Percentiles rank a stretch among this genome's conserved stretches.
Evolutionary conservation across 2,113 vertebrate genomes (phyloP).

Genomic region (Lepus europaeus): DNA sequence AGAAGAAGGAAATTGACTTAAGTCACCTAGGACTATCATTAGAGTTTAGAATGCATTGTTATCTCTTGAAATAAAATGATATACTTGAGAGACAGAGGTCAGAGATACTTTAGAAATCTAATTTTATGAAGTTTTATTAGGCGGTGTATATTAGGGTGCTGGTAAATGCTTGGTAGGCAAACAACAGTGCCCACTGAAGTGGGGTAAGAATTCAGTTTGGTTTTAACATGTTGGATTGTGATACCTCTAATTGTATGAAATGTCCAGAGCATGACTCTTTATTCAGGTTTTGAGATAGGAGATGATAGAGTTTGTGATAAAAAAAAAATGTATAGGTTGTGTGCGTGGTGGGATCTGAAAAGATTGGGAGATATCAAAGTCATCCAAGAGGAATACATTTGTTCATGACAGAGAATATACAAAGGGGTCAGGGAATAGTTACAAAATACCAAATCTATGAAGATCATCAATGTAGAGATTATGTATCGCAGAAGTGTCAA

Average conservation of each 20-base stretch:
- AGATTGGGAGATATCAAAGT: background rate
- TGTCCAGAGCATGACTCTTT: background rate
- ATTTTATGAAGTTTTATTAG: background rate
- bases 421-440: background rate
- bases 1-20: background rate
- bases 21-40: background rate
- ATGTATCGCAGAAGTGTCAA: accelerated
- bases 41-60: background rate
- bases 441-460: background rate
- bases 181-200: background rate
- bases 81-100: background rate
- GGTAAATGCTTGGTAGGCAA: background rate
- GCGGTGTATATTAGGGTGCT: accelerated
- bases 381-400: background rate
- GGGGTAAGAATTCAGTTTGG: background rate
- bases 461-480: background rate
- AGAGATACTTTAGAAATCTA: background rate
- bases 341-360: background rate
- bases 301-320: background rate
- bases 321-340: background rate
- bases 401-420: background rate
- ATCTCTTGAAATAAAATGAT: background rate
- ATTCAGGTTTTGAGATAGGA: background rate
- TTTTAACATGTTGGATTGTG: background rate
- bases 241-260: background rate